These are phyloP conservation scores for Kryptolebias ocellatus DNA, from an alignment of 2,797 vertebrate species.

Conservation along the genomic window DNA sequence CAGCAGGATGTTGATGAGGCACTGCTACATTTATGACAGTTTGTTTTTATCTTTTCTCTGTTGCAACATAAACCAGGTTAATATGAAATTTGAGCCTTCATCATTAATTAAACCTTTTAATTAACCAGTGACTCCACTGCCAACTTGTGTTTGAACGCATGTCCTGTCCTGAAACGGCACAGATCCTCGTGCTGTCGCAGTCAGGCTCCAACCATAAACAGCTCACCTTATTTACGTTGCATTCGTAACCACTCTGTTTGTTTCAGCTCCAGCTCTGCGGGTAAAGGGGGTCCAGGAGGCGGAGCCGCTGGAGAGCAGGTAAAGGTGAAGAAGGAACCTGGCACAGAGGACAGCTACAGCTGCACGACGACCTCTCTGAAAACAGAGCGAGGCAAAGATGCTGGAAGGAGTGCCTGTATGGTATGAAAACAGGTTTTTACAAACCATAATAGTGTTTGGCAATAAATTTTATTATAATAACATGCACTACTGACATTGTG, in stretches of 20 bases:
- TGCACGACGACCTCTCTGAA: constrained; percentile 87
- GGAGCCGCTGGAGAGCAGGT: constrained; percentile 87
- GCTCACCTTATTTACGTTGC: not conserved
- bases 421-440: constrained; percentile 54
- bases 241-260: constrained; percentile 8
- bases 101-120: no score
- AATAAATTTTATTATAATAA: not conserved
- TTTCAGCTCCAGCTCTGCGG: constrained; percentile 92
- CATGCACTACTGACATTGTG: not conserved
- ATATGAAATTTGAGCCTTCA: no score
- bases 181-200: no score
- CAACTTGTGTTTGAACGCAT: no score
- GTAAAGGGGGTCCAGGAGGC: constrained; percentile 82
- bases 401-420: constrained; percentile 96
- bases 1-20: no score
- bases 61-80: no score
- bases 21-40: no score
- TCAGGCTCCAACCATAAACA: no score
- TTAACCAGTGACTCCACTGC: no score
- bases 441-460: not conserved
- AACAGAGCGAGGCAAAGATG: constrained; percentile 89
- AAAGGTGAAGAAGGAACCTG: constrained; percentile 95
- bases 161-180: no score
- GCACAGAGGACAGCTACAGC: constrained; percentile 89
- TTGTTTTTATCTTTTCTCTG: no score